Base-by-base conservation (phyloP, 2,888 invertebrate genomes). In the Cyaniris semiargus region DNA sequence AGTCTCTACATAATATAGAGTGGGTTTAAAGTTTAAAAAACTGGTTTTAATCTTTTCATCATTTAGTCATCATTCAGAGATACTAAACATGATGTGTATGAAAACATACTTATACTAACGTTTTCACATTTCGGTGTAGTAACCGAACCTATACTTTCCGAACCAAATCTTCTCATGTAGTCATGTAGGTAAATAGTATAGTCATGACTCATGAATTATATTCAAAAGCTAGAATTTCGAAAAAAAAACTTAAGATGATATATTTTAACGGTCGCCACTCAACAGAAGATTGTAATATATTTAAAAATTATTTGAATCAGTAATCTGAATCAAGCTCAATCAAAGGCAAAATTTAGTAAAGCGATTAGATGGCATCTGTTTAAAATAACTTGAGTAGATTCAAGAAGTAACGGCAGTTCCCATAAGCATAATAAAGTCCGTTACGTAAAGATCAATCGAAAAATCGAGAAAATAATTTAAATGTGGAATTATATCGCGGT, bases 401-500 rank as follows among this genome's bases (percentile, higher is more conserved):
- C n/a, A 38, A 31, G 71, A 58, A 72, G 77, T 87, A 92, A 90
- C 90, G 88, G 88, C 86, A 88, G 85, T 89, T 90, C 90, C 86
- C 90, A 89, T 53, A 53, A 15, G 53, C 53, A 53, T 53, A 53
- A 53, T 18, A 53, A 5, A 53, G 53, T 53, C 85, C 82, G 84
- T 85, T 84, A 81, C 84, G 85, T 81, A 82, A 83, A 83, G 85
- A 85, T 83, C 44, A 44, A 70, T 86, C 53, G 53, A 89, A 88
- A 85, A 85, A 85, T 89, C 89, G 90, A 86, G 87, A 90, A 89
- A 88, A 88, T 87, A 86, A 88, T 88, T 87, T 86, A 85, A 85
- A 86, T 87, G 85, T 87, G 89, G 90, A 90, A 84, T 87, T 87
- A 86, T 87, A 90, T 89, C 87, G 88, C 87, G 91, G 93, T 90